phyloP scores from a whole-genome alignment of 2,113 vertebrate species.

The Bagarius yarrelli region DNA sequence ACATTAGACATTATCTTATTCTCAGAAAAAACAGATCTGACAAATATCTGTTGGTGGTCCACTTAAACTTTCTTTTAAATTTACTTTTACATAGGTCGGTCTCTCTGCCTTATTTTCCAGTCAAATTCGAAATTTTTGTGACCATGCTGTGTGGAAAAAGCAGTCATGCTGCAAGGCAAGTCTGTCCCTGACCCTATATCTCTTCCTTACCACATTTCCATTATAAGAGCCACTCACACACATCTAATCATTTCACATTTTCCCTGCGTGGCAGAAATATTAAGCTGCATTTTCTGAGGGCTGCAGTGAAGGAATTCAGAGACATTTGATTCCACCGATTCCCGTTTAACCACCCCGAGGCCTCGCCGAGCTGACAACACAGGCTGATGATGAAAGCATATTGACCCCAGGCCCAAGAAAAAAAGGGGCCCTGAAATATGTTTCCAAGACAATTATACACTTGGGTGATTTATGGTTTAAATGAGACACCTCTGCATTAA shows the following conservation, averaged over 20 bases:
- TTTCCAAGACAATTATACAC: slow-evolving; percentile 38
- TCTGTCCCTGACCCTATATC: slow-evolving; percentile 77
- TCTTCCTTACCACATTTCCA: slow-evolving; percentile 79
- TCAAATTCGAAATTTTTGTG: slow-evolving; percentile 46
- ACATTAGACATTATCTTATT: slow-evolving; percentile 10
- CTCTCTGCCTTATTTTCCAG: slow-evolving; percentile 44
- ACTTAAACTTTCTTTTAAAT: slow-evolving; percentile 14
- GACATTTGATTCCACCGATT: slow-evolving; percentile 75
- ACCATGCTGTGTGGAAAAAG: slow-evolving; percentile 70
- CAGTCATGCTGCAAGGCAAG: slow-evolving; percentile 75
- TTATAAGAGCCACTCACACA: slow-evolving; percentile 74
- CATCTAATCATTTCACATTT: slow-evolving; percentile 79
- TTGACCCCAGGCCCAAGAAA: slow-evolving; percentile 47
- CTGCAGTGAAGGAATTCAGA: slow-evolving; percentile 70
- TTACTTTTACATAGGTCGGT: slow-evolving; percentile 19
- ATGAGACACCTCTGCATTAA: slow-evolving; percentile 29
- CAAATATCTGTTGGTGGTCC: slow-evolving; percentile 21
- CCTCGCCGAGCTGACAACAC: slow-evolving; percentile 65
- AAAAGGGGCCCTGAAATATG: slow-evolving; percentile 14
- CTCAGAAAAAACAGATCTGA: slow-evolving; percentile 11
- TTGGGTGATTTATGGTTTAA: slow-evolving; percentile 29
- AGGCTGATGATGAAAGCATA: slow-evolving; percentile 70
- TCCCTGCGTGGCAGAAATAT: slow-evolving; percentile 73
- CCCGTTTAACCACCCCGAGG: slow-evolving; percentile 65
- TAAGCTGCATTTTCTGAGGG: slow-evolving; percentile 76